These are phyloP conservation scores for Lucifuga dentata DNA, from an alignment of 2,113 vertebrate genomes.

Conservation along the genomic window DNA sequence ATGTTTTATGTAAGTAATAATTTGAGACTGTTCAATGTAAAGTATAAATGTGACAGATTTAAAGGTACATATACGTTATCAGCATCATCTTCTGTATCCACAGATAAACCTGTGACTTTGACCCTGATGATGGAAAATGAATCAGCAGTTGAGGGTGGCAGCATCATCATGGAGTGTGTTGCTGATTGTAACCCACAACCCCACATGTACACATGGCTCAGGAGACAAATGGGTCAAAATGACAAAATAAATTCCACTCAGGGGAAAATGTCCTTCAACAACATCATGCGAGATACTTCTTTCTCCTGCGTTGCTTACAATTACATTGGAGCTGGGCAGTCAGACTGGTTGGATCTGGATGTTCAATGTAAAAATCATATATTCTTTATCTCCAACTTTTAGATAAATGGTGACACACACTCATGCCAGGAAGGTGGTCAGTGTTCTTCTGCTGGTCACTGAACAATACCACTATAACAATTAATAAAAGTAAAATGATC, in stretches of 20 bases:
- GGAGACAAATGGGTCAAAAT: conserved; percentile 3
- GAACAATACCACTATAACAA: no score
- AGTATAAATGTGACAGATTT: neutral
- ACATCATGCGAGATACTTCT: conserved; percentile 31
- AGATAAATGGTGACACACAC: no score
- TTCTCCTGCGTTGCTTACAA: conserved; percentile 57
- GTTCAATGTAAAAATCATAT: conserved; percentile 51
- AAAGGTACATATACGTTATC: no score
- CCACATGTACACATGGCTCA: conserved; percentile 48
- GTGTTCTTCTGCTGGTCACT: no score
- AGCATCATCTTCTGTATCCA: neutral
- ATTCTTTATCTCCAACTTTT: neutral
- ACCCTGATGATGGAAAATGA: neutral
- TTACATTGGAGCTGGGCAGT: conserved; percentile 16
- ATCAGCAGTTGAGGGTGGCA: conserved; percentile 24
- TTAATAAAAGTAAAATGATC: no score
- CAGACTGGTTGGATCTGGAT: conserved; percentile 38
- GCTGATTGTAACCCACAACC: conserved; percentile 39
- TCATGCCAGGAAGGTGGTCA: no score
- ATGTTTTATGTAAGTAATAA: conserved; percentile 56
- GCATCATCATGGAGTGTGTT: conserved; percentile 33
- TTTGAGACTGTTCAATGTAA: neutral
- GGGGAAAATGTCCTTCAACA: conserved; percentile 10
- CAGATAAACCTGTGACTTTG: conserved; percentile 57
- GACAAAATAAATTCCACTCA: neutral